A percentile compares a stretch with the other conserved stretches of the same genome.
phyloP scores from a whole-genome alignment of 1,140 invertebrate genomes.

The Tachypleus tridentatus region DNA sequence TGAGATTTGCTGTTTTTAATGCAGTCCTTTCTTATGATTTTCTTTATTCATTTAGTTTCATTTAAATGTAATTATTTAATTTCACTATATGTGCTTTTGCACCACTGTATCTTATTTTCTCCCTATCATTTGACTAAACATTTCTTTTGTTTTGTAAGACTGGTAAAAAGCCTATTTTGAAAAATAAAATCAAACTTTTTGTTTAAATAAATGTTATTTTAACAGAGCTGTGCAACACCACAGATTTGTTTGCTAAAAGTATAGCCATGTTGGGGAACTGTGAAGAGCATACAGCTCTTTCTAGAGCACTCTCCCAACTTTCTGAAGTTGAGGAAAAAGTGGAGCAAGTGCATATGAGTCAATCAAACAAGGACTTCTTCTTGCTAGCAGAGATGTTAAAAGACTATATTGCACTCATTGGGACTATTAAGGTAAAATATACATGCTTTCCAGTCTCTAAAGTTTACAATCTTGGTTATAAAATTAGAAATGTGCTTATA shows the following conservation, averaged over 20 bases:
- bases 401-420: constrained; percentile 88
- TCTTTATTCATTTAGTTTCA: no score
- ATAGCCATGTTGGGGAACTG: constrained; percentile 83
- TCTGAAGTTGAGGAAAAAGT: constrained; percentile 86
- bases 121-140: no score
- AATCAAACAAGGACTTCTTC: constrained; percentile 91
- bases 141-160: no score
- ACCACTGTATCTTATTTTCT: no score
- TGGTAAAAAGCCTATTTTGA: no score
- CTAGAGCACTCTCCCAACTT: constrained; percentile 79
- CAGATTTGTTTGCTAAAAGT: constrained; percentile 71
- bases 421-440: constrained; percentile 63
- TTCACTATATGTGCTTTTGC: no score
- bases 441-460: no score
- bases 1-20: no score
- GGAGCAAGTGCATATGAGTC: constrained; percentile 73
- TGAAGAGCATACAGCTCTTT: constrained; percentile 88
- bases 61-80: no score
- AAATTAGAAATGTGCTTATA: no score
- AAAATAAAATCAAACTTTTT: not conserved
- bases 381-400: constrained; percentile 85
- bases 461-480: no score
- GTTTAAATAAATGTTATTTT: not conserved
- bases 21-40: no score
- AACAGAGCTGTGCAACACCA: constrained; percentile 61